Percentiles rank a stretch among this genome's conserved stretches.
These are phyloP conservation scores for Phylloscopus trochilus DNA, from an alignment of 2,113 vertebrate species.

Conservation along the genomic window DNA sequence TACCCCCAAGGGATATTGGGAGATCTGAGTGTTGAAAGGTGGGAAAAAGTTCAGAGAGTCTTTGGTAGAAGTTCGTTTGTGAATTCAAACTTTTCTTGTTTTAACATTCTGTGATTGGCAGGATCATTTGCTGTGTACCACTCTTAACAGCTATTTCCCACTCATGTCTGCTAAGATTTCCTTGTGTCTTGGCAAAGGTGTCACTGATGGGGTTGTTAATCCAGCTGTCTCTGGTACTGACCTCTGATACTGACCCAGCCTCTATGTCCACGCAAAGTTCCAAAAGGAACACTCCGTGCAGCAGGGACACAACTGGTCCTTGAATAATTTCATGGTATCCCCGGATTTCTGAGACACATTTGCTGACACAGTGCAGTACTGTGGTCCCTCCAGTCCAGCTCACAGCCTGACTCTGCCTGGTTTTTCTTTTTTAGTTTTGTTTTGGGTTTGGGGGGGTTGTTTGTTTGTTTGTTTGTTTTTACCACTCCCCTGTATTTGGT, in stretches of 20 bases:
- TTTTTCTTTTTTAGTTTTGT: not conserved
- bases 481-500: rapidly evolving
- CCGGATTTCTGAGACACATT: not conserved
- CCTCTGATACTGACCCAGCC: no score
- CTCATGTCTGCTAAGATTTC: not conserved
- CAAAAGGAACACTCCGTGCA: not conserved
- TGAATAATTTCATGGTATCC: not conserved
- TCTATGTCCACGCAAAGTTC: not conserved
- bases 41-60: not conserved
- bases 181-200: not conserved
- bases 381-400: not conserved
- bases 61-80: not conserved
- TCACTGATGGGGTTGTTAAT: not conserved
- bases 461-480: not conserved
- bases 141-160: rapidly evolving
- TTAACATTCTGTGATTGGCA: not conserved
- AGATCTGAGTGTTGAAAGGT: not conserved
- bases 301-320: not conserved
- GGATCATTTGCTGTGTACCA: not conserved
- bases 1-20: not conserved
- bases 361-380: not conserved
- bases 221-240: not conserved
- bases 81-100: not conserved
- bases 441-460: no score
- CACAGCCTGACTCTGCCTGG: not conserved